Percentiles rank a stretch among this genome's conserved stretches.
Conservation (phyloP, 2,888 invertebrate species). For the Nephrotoma guestfalica region DNA sequence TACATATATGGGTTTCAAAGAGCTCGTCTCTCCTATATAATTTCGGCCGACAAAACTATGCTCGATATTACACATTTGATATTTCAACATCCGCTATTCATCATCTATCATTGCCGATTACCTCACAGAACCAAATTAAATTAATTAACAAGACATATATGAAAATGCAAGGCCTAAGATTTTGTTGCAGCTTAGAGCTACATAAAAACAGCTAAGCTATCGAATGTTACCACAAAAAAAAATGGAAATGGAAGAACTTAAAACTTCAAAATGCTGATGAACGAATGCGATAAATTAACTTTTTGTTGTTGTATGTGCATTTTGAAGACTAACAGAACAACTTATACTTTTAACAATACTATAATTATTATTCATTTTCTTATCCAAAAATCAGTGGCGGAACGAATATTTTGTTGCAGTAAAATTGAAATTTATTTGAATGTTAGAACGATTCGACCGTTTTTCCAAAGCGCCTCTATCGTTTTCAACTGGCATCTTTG, state of each 20-base stretch:
- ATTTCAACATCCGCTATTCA: neutral
- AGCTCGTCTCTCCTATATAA: neutral
- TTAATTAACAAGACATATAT: neutral
- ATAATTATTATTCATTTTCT: no score
- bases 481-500: no score
- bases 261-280: neutral
- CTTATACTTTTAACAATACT: neutral
- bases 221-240: neutral
- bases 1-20: no score
- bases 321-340: neutral
- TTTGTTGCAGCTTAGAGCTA: neutral
- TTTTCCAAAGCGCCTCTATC: no score
- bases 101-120: neutral
- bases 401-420: neutral
- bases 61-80: neutral
- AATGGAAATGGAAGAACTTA: neutral
- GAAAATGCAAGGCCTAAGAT: neutral
- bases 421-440: neutral
- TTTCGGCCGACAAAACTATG: neutral
- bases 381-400: neutral
- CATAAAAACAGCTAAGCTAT: neutral
- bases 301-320: neutral
- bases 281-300: neutral
- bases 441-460: neutral
- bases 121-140: neutral